A percentile compares a stretch with the other conserved stretches of the same genome.
Conservation (phyloP, 2,797 vertebrate species). For the Melanotaenia nigrans region DNA sequence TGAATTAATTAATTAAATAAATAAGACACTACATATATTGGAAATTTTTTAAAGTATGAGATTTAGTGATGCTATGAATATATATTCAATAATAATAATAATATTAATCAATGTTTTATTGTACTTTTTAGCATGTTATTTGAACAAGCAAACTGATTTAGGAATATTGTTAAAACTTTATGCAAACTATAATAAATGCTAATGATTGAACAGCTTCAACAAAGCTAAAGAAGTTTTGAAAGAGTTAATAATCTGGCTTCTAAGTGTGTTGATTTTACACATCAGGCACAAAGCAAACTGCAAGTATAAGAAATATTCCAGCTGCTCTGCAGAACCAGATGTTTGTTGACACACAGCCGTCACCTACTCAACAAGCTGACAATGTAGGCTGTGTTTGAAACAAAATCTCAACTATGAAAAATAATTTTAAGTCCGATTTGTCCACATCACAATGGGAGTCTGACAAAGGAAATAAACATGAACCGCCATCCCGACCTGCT, state of each 20-base stretch:
- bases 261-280: background rate
- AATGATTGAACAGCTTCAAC: background rate
- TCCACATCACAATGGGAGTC: background rate
- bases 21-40: too few species aligned
- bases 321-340: constrained; percentile 57
- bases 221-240: too few species aligned
- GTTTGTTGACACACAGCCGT: constrained; percentile 48
- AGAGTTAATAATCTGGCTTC: background rate
- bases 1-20: too few species aligned
- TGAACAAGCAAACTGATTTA: background rate
- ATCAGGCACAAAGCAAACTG: constrained; percentile 7
- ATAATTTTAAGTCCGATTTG: background rate
- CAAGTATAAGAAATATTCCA: constrained; percentile 45
- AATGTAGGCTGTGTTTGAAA: constrained; percentile 5
- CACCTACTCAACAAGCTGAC: constrained; percentile 12
- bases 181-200: background rate
- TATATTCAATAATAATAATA: background rate
- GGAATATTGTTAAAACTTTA: background rate
- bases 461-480: constrained; percentile 20
- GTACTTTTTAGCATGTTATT: background rate
- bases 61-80: background rate
- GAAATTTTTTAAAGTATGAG: background rate
- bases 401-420: background rate
- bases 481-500: constrained; percentile 50
- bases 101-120: background rate